A percentile compares a stretch with the other conserved stretches of the same genome.
Evolutionary conservation across 2,113 vertebrate species (phyloP).

Genomic region (Helogale parvula): DNA sequence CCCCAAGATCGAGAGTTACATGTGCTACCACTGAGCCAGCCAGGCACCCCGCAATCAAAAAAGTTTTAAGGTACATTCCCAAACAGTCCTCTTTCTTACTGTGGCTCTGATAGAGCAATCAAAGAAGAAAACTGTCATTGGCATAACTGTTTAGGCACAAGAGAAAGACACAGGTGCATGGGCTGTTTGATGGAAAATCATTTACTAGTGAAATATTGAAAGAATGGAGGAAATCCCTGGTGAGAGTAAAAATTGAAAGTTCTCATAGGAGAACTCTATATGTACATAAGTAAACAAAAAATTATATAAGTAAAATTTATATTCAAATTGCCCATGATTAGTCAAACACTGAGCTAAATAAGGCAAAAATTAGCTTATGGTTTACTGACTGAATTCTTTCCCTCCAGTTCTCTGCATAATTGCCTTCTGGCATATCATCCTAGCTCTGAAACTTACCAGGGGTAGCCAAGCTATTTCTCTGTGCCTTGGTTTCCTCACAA

Average conservation of each 20-base stretch:
- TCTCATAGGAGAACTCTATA: not conserved
- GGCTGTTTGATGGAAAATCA: not conserved
- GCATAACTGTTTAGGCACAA: not conserved
- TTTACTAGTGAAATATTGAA: constrained; percentile 6
- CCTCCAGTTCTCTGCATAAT: not conserved
- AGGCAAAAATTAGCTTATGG: not conserved
- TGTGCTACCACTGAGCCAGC: constrained; percentile 96
- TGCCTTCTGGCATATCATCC: not conserved
- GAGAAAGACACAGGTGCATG: not conserved
- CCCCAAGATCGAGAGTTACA: constrained; percentile 95
- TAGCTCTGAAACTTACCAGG: not conserved
- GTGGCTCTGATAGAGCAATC: not conserved
- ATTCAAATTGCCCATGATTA: not conserved
- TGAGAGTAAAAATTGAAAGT: not conserved
- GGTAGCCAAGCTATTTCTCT: not conserved
- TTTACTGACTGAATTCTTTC: not conserved
- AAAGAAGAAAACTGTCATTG: not conserved
- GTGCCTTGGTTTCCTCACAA: not conserved
- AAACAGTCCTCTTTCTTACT: not conserved
- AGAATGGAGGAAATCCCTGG: not conserved
- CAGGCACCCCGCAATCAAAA: constrained; percentile 75
- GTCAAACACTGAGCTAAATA: not conserved
- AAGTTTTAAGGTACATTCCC: not conserved
- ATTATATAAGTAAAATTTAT: not conserved
- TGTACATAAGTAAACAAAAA: not conserved